These are phyloP conservation scores for Pocillopora damicornis DNA, from an alignment of 64 coral and sea anemone genomes.

Conservation along the genomic window DNA sequence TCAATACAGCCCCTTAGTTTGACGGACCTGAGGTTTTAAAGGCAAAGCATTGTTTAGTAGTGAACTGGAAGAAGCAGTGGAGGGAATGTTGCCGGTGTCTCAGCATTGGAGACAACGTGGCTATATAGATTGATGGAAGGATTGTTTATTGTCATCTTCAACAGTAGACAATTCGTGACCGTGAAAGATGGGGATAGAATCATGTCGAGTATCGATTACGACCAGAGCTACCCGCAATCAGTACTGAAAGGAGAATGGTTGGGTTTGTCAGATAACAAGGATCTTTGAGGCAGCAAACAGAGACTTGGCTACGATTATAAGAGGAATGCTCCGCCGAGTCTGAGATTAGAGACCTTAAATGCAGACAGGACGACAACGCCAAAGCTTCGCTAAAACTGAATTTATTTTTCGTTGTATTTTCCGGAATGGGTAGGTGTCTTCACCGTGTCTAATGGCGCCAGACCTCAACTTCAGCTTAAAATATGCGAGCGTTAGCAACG, in stretches of 20 bases:
- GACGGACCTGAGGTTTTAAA: constrained; percentile 28
- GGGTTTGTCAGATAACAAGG: not conserved
- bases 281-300: too few species aligned
- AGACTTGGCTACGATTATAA: not conserved
- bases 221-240: constrained; percentile 34
- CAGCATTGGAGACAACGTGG: constrained; percentile 52
- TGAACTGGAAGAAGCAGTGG: not conserved
- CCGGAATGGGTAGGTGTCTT: too few species aligned
- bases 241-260: constrained; percentile 33
- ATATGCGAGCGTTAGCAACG: too few species aligned
- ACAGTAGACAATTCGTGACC: constrained; percentile 54
- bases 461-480: not conserved
- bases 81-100: constrained; percentile 31
- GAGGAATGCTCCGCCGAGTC: too few species aligned
- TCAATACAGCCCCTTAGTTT: constrained; percentile 46
- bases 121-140: constrained; percentile 67
- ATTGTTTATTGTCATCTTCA: constrained; percentile 50
- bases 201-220: constrained; percentile 49
- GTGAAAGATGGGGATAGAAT: constrained; percentile 52
- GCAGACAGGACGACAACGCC: too few species aligned
- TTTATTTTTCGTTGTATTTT: too few species aligned
- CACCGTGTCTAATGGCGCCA: too few species aligned
- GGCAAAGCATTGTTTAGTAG: constrained; percentile 58
- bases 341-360: too few species aligned
- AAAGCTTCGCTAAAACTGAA: too few species aligned